These are phyloP conservation scores for Actinernus sp. DNA, from an alignment of 92 coral and sea anemone species.

Conservation along the genomic window DNA sequence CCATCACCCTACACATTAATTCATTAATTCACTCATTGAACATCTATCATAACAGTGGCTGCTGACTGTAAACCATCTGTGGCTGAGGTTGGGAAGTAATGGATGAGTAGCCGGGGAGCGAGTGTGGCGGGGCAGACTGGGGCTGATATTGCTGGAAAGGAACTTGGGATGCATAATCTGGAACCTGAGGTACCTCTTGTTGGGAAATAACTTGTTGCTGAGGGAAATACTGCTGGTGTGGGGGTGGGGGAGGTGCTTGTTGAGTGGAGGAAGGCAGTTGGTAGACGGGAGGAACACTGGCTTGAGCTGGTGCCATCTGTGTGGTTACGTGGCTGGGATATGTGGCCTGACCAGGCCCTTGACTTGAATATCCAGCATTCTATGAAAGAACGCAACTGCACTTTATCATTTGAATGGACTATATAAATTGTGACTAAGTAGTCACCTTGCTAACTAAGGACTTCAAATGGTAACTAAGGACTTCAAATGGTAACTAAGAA, in stretches of 20 bases:
- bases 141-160: slow-evolving; percentile 60
- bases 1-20: no score
- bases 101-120: slow-evolving; percentile 51
- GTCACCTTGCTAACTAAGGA: no score
- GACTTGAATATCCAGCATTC: slow-evolving; percentile 83
- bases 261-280: slow-evolving; percentile 51
- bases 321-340: slow-evolving; percentile 52
- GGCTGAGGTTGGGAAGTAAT: slow-evolving; percentile 74
- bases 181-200: slow-evolving; percentile 37
- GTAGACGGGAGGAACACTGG: slow-evolving; percentile 35
- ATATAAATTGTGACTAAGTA: no score
- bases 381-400: slow-evolving; percentile 6
- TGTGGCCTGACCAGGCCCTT: slow-evolving; percentile 79
- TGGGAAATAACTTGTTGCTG: slow-evolving; percentile 56
- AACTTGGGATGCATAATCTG: slow-evolving; percentile 12
- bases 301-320: slow-evolving; percentile 38
- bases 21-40: no score
- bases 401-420: background rate
- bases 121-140: slow-evolving; percentile 54
- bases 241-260: slow-evolving; percentile 59
- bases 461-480: no score
- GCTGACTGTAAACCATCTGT: slow-evolving; percentile 87
- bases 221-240: slow-evolving; percentile 34
- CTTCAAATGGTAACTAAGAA: no score
- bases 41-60: slow-evolving; percentile 71